Percentiles rank a stretch among this genome's conserved stretches.
phyloP scores from a whole-genome alignment of 2,113 vertebrate genomes.

The Athene noctua region DNA sequence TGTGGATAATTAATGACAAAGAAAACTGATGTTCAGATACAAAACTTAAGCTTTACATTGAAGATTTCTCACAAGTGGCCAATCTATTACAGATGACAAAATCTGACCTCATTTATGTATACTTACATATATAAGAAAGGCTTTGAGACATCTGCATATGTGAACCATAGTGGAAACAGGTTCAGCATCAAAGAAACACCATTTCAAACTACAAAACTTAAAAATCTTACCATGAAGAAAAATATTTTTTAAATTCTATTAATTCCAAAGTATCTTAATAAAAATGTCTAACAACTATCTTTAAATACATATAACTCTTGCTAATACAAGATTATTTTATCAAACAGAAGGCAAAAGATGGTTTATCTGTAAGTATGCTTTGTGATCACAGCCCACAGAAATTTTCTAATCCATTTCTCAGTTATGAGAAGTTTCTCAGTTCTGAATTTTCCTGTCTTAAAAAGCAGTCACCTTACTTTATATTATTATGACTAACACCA shows the following conservation, averaged over 20 bases:
- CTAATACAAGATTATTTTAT: neutral
- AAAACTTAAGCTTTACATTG: neutral
- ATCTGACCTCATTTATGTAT: fast-evolving
- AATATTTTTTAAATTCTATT: neutral
- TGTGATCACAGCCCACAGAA: neutral
- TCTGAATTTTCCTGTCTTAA: neutral
- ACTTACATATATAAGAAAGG: neutral
- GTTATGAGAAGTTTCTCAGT: neutral
- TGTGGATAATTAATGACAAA: neutral
- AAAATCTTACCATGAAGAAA: neutral
- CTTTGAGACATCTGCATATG: neutral
- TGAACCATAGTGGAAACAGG: neutral
- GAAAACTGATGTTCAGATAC: neutral
- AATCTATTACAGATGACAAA: neutral
- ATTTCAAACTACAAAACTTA: neutral
- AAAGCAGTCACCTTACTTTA: neutral
- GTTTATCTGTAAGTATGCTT: neutral
- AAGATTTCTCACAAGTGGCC: neutral
- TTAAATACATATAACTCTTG: neutral
- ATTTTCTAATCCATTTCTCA: neutral
- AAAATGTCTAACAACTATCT: neutral
- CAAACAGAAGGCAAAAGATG: neutral
- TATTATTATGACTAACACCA: neutral
- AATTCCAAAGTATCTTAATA: neutral
- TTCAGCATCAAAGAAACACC: neutral